Evolutionary conservation across 2,888 invertebrate genomes (phyloP).

Genomic region (Lochmaea capreae): DNA sequence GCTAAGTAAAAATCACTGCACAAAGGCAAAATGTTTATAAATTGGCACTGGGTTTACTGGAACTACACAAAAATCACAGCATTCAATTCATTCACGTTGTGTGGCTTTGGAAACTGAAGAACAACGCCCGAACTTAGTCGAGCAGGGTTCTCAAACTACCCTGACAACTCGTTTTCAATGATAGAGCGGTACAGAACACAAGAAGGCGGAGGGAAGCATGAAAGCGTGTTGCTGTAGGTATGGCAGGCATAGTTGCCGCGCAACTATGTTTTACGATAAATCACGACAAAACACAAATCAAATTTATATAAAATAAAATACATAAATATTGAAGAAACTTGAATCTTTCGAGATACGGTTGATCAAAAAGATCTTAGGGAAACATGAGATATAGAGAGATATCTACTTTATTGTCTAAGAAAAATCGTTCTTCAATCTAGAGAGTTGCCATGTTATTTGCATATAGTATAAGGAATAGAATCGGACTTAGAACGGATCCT

Average conservation of each 20-base stretch:
- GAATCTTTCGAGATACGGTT: too few relatives aligned
- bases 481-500: too few relatives aligned
- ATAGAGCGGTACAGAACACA: constrained; percentile 41
- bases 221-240: constrained; percentile 47
- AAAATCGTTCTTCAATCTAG: too few relatives aligned
- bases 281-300: neutral
- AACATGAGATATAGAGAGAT: too few relatives aligned
- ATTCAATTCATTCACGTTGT: constrained; percentile 42
- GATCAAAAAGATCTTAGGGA: too few relatives aligned
- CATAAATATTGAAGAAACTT: too few relatives aligned
- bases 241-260: constrained; percentile 33
- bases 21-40: constrained; percentile 48
- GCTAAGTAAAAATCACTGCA: constrained; percentile 65
- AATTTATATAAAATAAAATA: neutral
- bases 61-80: constrained; percentile 35
- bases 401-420: too few relatives aligned
- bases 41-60: constrained; percentile 39
- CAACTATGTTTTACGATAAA: neutral
- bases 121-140: constrained; percentile 58
- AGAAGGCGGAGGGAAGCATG: constrained; percentile 56
- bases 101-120: constrained; percentile 42
- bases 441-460: too few relatives aligned
- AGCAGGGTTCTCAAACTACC: constrained; percentile 60
- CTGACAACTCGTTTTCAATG: constrained; percentile 50
- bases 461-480: too few relatives aligned